Base-by-base conservation (phyloP, 2,113 vertebrate genomes). In the Actenoides hombroni region DNA sequence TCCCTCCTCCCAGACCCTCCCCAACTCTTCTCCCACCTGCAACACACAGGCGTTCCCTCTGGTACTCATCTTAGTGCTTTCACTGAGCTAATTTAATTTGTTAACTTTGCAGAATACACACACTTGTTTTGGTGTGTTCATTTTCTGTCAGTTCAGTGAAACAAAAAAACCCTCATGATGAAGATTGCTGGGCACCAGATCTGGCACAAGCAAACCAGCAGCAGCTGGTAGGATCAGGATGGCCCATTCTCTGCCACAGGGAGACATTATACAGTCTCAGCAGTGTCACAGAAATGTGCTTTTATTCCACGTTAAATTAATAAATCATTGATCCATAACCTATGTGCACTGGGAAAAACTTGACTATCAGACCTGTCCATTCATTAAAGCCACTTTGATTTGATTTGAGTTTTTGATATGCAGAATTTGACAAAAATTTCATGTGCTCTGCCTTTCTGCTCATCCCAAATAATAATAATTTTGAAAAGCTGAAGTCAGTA, bases 141-240 rank as follows among this genome's bases (percentile, higher is more conserved):
- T 77, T 83, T 76, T 82, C 61, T 71, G 33, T 57, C 78, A 85
- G 39, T 76, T 86, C 56, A 88, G 21, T 40, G 49, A 57, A 94
- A 73, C 33, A 88, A 57, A 57, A 31, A 20, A 68, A 9, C 13
- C 31, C 26, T 11, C 10, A 19, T 65, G 26, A 60, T 69, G 15
- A 39, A 84, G 29, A 37, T 24, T 0, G 0, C 31, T 83, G 71
- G 40, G 44, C 44, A 91, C 4, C 40, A 85, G 31, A 39, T 54
- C 28, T 92, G 78, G 53, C 57, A 76, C 8, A 35, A 71, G 39
- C 23, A 85, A 85, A 48, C 8, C 9, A 40, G 15, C 23, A 80
- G 44, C 44, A 90, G 57, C 71, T 88, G 71, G 74, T 23, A n/a
- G 21, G n/a, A 90, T 54, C 33, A 86, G 63, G 49, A 74, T n/a